These are phyloP conservation scores for Chelonus formosanus DNA, from an alignment of 2,888 invertebrate genomes.

Conservation along the genomic window DNA sequence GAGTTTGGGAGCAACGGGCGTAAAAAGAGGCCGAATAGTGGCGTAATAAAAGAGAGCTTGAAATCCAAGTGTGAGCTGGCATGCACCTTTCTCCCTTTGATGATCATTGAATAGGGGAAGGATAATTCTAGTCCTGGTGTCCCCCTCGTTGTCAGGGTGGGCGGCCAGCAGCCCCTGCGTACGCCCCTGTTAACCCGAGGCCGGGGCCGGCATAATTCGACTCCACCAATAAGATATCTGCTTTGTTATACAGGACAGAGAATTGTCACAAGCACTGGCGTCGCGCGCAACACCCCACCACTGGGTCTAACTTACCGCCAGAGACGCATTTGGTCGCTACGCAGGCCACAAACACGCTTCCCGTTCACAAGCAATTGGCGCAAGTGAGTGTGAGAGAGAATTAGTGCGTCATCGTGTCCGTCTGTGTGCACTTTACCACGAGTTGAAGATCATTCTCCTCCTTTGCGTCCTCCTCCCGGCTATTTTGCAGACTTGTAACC, in stretches of 20 bases:
- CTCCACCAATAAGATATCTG: constrained; percentile 39
- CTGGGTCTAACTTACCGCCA: constrained; percentile 8
- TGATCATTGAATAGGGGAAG: constrained; percentile 27
- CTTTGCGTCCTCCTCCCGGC: no score
- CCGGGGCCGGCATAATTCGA: constrained; percentile 37
- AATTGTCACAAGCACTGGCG: constrained; percentile 36
- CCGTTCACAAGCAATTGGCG: constrained; percentile 2
- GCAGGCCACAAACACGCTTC: constrained; percentile 2
- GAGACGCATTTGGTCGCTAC: not conserved
- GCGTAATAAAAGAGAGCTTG: not conserved
- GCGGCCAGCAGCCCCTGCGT: constrained; percentile 55
- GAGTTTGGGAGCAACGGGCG: not conserved
- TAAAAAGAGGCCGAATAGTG: not conserved
- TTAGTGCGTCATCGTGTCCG: no score
- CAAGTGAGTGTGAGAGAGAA: not conserved
- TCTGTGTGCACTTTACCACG: no score
- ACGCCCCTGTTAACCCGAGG: constrained; percentile 55
- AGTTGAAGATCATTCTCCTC: no score
- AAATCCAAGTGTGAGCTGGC: not conserved
- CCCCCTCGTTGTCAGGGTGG: constrained; percentile 49
- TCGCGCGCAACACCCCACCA: constrained; percentile 40
- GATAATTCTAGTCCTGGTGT: constrained; percentile 27
- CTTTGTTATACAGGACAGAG: constrained; percentile 22
- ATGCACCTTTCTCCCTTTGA: constrained; percentile 1
- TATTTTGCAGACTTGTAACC: no score